Evolutionary conservation across 2,113 vertebrate species (phyloP), one percentile per base, ranked within the genome.

Genomic region (Anarhynchus alexandrinus): DNA sequence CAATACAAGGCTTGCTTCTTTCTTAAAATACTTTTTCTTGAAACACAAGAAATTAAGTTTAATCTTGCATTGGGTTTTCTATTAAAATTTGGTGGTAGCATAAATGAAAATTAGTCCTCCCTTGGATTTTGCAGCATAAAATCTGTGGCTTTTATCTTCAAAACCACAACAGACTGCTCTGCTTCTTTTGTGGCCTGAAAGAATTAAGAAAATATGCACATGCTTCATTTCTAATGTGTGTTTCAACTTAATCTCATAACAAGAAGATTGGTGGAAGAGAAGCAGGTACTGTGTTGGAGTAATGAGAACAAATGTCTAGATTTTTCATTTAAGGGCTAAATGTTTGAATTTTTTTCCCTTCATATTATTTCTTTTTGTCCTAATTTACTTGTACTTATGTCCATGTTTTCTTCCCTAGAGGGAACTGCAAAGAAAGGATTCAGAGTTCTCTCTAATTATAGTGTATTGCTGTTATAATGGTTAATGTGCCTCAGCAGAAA

Each of bases 181-280:
- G 36, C 9, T 89, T 90, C 57, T 93, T 82, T 80, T 74, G 49
- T 92, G 72, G 57, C 71, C 45, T 94, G 62, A 34, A 85, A 87
- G 54, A 94, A 96, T 92, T 82, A 72, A 57, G 62, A 81, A 93
- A 94, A 79, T 82, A 83, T 18, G 42, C 23, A 52, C 43, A 61
- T 32, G 36, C 49, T 79, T 90, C 32, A 51, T 89, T 96, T 92
- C 43, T 84, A 61, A 59, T 82, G 54, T 95, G 38, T 92, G 72
- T 96, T 92, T 95, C 90, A 90, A 65, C 43, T 93, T 79, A 90
- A 82, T 65, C 55, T 61, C 43, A 12, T 79, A 81, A 64, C 69
- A 66, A 70, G 0, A 88, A 67, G 55, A 84, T 17, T 73, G 72
- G 13, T 84, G 49, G 23, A 78, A 86, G 62, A 92, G 64, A 81